Conservation (phyloP, 1,140 invertebrate species). For the Penaeus indicus region DNA sequence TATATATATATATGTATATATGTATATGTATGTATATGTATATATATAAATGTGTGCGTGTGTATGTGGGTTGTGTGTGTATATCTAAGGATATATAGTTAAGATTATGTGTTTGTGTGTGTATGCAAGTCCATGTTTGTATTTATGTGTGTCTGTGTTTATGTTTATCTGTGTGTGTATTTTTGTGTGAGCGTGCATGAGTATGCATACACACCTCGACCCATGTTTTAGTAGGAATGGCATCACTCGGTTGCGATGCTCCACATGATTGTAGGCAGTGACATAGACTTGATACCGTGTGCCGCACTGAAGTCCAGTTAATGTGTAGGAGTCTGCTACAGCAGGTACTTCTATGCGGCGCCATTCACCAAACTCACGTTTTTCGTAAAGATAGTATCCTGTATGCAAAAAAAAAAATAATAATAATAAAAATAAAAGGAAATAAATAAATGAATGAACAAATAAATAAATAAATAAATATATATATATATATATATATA, state of each 20-base stretch:
- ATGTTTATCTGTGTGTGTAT: neutral
- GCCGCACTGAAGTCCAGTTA: constrained; percentile 82
- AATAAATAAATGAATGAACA: too few relatives aligned
- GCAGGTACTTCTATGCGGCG: constrained; percentile 76
- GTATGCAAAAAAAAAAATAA: neutral
- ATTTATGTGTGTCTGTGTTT: neutral
- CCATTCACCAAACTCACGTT: constrained; percentile 72
- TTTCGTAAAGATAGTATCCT: constrained; percentile 72
- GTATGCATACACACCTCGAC: constrained; percentile 60
- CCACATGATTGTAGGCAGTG: constrained; percentile 69
- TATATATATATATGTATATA: neutral
- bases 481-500: too few relatives aligned
- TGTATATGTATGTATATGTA: neutral
- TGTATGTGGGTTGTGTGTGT: neutral
- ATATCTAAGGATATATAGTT: neutral
- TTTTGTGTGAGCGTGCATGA: neutral
- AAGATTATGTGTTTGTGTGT: neutral
- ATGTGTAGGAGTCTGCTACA: constrained; percentile 78
- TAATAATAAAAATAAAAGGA: too few relatives aligned
- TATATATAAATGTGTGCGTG: neutral
- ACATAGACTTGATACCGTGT: constrained; percentile 71
- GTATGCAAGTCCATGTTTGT: neutral
- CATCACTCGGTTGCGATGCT: constrained; percentile 66
- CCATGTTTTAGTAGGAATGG: constrained; percentile 60
- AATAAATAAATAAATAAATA: too few relatives aligned